Base-by-base conservation (phyloP, 1,140 invertebrate species). In the Ganaspis sp. region DNA sequence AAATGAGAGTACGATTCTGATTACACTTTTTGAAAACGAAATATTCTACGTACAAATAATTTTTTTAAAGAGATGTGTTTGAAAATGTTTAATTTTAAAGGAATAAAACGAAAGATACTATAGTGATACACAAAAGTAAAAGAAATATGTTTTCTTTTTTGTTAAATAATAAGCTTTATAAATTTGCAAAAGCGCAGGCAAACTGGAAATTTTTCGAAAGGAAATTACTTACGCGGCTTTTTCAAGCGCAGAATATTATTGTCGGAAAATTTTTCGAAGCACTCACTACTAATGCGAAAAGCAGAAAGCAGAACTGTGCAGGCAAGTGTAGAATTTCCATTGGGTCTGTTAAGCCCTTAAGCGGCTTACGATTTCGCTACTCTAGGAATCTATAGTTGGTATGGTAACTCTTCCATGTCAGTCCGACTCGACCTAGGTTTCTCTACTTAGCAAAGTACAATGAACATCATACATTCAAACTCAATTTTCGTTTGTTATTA, bases 281-380 rank as follows among this genome's bases (percentile, higher is more conserved):
- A 26, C 54, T 64, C 54, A 11, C 21, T 9, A 26, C 54, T 64
- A 64, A 64, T 64, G 54, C 54, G 54, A 64, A 64, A 64, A 64
- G 54, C 54, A 26, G 26, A 64, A 64, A 64, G 54, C 21, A 74
- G 80, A 76, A 76, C 54, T 54, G 69, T 74, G 54, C 54, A 64
- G 76, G 76, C 69, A 74, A 78, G 76, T 76, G 76, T 80, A 81
- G 85, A 89, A 89, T 89, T 89, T 89, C 86, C 88, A 86, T 86
- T 78, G 86, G 83, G 83, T 82, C 81, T 81, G 82, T 84, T 89
- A 89, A 90, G 86, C 86, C 87, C 75, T 81, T 89, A 89, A 90
- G 87, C 87, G 74, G 87, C 86, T 90, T 89, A 90, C 81, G 85
- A 89, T 88, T 90, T 87, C 80, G 80, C 81, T 85, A 72, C 83